phyloP scores from a whole-genome alignment of 2,797 vertebrate genomes.

The Pipistrellus pipistrellus region DNA sequence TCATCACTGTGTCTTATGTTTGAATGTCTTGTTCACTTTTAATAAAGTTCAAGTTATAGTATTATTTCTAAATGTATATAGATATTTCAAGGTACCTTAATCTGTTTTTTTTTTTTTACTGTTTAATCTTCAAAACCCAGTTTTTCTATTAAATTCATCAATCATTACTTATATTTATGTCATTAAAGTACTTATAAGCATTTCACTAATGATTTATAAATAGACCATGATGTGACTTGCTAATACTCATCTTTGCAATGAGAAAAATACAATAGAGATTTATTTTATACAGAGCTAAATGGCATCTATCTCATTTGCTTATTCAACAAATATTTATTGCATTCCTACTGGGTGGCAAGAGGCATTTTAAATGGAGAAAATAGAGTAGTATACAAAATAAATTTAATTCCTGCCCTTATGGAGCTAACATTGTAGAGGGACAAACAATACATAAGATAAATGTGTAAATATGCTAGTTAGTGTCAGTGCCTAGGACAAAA shows the following conservation, averaged over 20 bases:
- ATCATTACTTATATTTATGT: conserved; percentile 7
- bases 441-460: not conserved
- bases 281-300: not conserved
- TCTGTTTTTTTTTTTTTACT: not conserved
- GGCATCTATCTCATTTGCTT: not conserved
- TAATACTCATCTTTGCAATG: not conserved
- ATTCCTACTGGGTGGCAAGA: not conserved
- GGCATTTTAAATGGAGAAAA: not conserved
- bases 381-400: not conserved
- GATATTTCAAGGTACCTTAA: not conserved
- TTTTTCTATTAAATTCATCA: not conserved
- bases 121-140: not conserved
- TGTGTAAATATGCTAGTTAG: not conserved
- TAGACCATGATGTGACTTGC: not conserved
- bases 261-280: conserved; percentile 11
- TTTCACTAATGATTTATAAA: conserved; percentile 8
- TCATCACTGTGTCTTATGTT: not conserved
- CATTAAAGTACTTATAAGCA: not conserved
- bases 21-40: conserved; percentile 15
- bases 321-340: conserved; percentile 24
- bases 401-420: not conserved
- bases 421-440: not conserved
- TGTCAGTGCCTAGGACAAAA: not conserved
- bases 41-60: not conserved
- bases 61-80: not conserved